Base-by-base conservation (phyloP, 1,140 invertebrate genomes). In the Cydia amplana region DNA sequence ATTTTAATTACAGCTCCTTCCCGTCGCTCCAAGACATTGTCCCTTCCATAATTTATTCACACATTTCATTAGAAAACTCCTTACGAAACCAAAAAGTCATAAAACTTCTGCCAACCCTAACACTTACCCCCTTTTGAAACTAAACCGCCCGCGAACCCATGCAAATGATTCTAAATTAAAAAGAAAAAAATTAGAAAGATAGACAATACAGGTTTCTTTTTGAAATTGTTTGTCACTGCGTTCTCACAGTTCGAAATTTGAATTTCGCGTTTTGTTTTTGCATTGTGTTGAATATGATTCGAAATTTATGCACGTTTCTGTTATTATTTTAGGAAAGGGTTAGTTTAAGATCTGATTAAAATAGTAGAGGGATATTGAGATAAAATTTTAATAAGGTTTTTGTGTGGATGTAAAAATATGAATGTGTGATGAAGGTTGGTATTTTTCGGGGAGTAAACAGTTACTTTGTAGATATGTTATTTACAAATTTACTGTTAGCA, bases 1-100 rank as follows among this genome's bases (percentile, higher is more conserved):
- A 84, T 91, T 90, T 91, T 91, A 91, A 91, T 91, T 91, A 90
- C 82, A 85, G 63, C 80, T 82, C 79, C 83, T 82, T 87, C 85
- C 88, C 87, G 81, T 79, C 82, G 80, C 80, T 79, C 75, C 82
- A 90, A 90, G 89, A 91, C 83, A 88, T 90, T 90, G 87, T 89
- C 77, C 83, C 78, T 43, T 70, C 78, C 77, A 82, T 90, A 90
- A 91, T 91, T 87, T 86, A 91, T 91, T 89, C 88, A 88, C 85
- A 82, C 80, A 84, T 84, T 85, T 87, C 83, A 85, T 89, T 87
- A 90, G 80, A 89, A 89, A 87, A 65, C 25, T 32, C 64, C 14
- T 65, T 32, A 16, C 25, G 10, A 12, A 32, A 28, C 64, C 64
- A 16, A 36, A 25, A 65, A n/a, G 64, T 10, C 25, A n/a, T 32